Evolutionary conservation across 37 sponge, comb jelly and placozoan genomes (phyloP), one percentile per base, ranked within the genome.

Genomic region (Ianthella basta): DNA sequence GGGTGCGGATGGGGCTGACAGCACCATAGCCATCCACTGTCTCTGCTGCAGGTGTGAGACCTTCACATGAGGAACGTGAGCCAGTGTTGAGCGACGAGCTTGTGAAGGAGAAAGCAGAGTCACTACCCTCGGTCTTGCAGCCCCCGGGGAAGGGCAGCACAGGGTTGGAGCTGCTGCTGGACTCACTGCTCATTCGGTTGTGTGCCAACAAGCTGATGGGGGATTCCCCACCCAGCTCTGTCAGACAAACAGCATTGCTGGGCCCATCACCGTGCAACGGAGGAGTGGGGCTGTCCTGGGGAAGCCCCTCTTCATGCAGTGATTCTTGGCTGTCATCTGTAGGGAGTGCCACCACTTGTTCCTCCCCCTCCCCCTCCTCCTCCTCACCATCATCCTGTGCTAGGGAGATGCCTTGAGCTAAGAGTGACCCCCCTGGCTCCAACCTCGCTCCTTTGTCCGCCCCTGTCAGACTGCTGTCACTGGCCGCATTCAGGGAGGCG

Each of bases 21-120:
- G 15, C 70, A 4, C 35, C 27, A 41, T 50, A 39, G 33, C 37
- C 53, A 41, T 24, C 50, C 16, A 24, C 78, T 5, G 15, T 25
- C 4, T 50, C 44, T 1, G 10, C 10, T 6, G 53, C 54, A 40
- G 78, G 54, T 50, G 54, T n/a, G 40, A 75, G 35, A 0, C 78
- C 44, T 41, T 75, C 78, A 1, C 50, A 75, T 4, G 78, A 75
- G 15, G 78, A 75, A 1, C 78, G 33, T 16, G 78, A 75, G n/a
- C 54, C 78, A 40, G 78, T 40, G 25, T 75, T 75, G 53, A 75
- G 78, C 1, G 78, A 75, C 3, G 78, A 75, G 78, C 39, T 75
- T 1, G 78, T 75, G 54, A 53, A 41, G 35, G 78, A 75, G 78
- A 75, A 75, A 1, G 78, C 78, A 1, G 78, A 75, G 25, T 75